Evolutionary conservation across 2,888 invertebrate genomes (phyloP).

Genomic region (Drosophila peninsularis): DNA sequence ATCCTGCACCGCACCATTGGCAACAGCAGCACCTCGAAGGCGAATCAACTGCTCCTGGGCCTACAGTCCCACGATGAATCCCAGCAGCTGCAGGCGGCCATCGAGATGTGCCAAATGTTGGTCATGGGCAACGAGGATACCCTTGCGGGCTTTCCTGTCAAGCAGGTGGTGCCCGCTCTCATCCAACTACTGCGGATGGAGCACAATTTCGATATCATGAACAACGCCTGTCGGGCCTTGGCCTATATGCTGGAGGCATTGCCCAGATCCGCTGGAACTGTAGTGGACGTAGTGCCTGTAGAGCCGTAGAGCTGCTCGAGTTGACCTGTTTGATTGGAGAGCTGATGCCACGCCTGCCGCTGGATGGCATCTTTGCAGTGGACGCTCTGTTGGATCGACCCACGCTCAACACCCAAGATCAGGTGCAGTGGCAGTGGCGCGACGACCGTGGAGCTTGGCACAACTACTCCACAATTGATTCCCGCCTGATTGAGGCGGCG

Average conservation of each 20-base stretch:
- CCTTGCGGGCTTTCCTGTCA: slow-evolving; percentile 98
- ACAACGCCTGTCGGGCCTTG: slow-evolving; percentile 98
- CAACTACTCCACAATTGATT: slow-evolving; percentile 96
- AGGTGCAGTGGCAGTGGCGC: slow-evolving; percentile 98
- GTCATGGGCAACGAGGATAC: slow-evolving; percentile 99
- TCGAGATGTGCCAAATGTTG: slow-evolving; percentile 99
- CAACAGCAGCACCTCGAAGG: slow-evolving; percentile 93
- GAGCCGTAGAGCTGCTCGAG: slow-evolving; percentile 98
- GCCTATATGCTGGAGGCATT: slow-evolving; percentile 99
- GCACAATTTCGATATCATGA: slow-evolving; percentile 99
- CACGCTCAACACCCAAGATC: slow-evolving; percentile 88
- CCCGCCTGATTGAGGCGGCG: slow-evolving; percentile 97
- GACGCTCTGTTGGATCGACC: slow-evolving; percentile 94
- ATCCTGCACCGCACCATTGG: slow-evolving; percentile 97
- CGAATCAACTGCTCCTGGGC: slow-evolving; percentile 95
- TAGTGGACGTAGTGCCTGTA: slow-evolving; percentile 98
- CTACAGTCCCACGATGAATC: slow-evolving; percentile 97
- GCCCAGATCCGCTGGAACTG: slow-evolving; percentile 97
- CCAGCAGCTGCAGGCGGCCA: slow-evolving; percentile 97
- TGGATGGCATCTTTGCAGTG: slow-evolving; percentile 97
- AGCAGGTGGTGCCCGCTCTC: slow-evolving; percentile 98
- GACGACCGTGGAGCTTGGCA: slow-evolving; percentile 97
- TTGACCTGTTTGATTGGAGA: slow-evolving; percentile 98
- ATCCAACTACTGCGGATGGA: slow-evolving; percentile 97
- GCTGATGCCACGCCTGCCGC: slow-evolving; percentile 97